A percentile compares a stretch with the other conserved stretches of the same genome.
Evolutionary conservation across 2,797 vertebrate genomes (phyloP).

Genomic region (Bryconaethiops microstoma): DNA sequence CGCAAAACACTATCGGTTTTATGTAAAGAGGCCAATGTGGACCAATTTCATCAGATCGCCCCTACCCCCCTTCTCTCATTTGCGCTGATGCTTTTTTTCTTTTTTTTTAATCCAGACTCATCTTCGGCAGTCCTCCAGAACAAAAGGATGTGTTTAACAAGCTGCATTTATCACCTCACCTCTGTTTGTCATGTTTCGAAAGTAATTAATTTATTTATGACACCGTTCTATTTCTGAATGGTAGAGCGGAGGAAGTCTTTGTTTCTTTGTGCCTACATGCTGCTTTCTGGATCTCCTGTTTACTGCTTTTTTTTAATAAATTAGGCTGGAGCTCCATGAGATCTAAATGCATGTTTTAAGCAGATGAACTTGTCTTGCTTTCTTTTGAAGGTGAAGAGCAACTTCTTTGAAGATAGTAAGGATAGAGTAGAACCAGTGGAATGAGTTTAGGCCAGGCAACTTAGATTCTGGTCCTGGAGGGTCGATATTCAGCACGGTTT

Average conservation of each 20-base stretch:
- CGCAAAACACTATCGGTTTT: slow-evolving; percentile 1
- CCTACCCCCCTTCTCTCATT: not conserved
- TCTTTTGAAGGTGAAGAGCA: not conserved
- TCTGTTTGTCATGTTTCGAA: slow-evolving; percentile 35
- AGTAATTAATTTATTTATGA: slow-evolving; percentile 49
- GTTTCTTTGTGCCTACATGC: slow-evolving; percentile 5
- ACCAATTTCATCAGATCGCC: not conserved
- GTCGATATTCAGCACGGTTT: no score
- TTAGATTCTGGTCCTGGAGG: no score
- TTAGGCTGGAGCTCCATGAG: not conserved
- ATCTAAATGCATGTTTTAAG: slow-evolving; percentile 28
- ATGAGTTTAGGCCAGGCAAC: not conserved
- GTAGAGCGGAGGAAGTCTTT: not conserved
- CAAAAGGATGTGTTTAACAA: slow-evolving; percentile 10
- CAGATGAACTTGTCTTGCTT: not conserved
- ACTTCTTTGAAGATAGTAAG: not conserved
- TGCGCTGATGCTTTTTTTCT: not conserved
- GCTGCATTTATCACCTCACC: slow-evolving; percentile 33
- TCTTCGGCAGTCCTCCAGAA: slow-evolving; percentile 14
- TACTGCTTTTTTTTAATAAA: slow-evolving; percentile 15
- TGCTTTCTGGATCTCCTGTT: slow-evolving; percentile 20
- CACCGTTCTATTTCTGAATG: slow-evolving; percentile 35
- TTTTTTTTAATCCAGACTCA: slow-evolving; percentile 8
- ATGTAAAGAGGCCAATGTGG: not conserved
- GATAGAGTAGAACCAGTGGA: no score